Evolutionary conservation across 2,797 vertebrate genomes (phyloP).

Genomic region (Chaetophractus vellerosus): DNA sequence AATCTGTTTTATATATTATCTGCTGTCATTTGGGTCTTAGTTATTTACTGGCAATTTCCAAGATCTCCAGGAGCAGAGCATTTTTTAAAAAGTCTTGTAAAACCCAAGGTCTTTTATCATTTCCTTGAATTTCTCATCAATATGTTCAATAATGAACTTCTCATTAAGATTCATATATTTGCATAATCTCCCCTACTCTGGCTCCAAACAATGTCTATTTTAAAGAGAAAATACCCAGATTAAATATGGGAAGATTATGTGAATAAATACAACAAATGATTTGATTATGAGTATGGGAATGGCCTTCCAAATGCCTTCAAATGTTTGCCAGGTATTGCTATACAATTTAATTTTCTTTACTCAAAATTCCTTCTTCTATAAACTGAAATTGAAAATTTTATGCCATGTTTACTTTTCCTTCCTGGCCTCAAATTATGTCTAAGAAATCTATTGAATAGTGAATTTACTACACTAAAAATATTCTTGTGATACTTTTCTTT

Average conservation of each 20-base stretch:
- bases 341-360: not conserved
- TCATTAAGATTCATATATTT: slow-evolving; percentile 81
- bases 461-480: slow-evolving; percentile 37
- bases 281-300: slow-evolving; percentile 32
- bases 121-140: slow-evolving; percentile 80
- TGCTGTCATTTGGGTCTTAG: slow-evolving; percentile 68
- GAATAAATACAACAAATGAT: slow-evolving; percentile 50
- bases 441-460: not conserved
- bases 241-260: slow-evolving; percentile 66
- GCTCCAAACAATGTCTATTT: slow-evolving; percentile 74
- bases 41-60: slow-evolving; percentile 77
- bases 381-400: slow-evolving; percentile 21
- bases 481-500: not conserved
- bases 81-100: slow-evolving; percentile 71
- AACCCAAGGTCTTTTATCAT: slow-evolving; percentile 72
- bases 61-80: slow-evolving; percentile 63
- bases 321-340: not conserved
- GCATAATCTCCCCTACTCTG: slow-evolving; percentile 73
- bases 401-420: not conserved
- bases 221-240: slow-evolving; percentile 68
- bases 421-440: slow-evolving; percentile 15
- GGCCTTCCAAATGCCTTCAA: slow-evolving; percentile 14
- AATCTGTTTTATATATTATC: slow-evolving; percentile 70
- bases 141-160: slow-evolving; percentile 79
- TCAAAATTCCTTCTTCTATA: slow-evolving; percentile 20